Base-by-base conservation (phyloP, 2,888 invertebrate genomes). In the Rhopalosiphum nymphaeae region DNA sequence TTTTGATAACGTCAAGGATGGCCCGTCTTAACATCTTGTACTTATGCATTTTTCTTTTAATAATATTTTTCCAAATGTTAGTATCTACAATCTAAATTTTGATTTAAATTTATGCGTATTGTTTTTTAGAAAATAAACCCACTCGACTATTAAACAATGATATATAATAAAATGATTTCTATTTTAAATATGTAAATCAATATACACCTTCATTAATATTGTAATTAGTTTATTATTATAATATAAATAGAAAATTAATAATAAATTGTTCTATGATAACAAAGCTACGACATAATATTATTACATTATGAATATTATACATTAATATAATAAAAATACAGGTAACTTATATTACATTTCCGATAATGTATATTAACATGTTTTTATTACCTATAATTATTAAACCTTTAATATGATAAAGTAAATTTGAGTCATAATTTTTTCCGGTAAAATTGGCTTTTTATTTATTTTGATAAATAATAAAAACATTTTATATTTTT, bases 1-100 rank as follows among this genome's bases (percentile, higher is more conserved):
- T 90, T 93, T 85, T 86, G 89, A 90, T 93, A 67, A 56, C 89
- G 11, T 93, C 93, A 93, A 93, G 93, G 93, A 90, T 85, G 46
- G 21, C 36, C 67, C 36, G 46, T 87, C 29, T 49, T 57, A 92
- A 61, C 29, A 61, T 85, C 46, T 84, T 10, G 42, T 29, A 56
- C 16, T 11, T 25, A n/a, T 36, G 53, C 11, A 57, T 89, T n/a
- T 85, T 57, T 26, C 44, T 86, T 46, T 57, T 56, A 21, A 84
- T 56, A 84, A 67, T 36, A 89, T 91, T 84, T 84, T n/a, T 10
- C 46, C 29, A 9, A 49, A 16, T 42, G 53, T 42, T 56, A 10
- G 4, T 91, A 91, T 86, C 46, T 44, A 46, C 25, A 42, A 86
- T 86, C n/a, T 44, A 46, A 57, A n/a, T 91, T 86, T 57, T 56